Evolutionary conservation across 2,797 vertebrate genomes (phyloP).

Genomic region (Brotogeris chrysoptera): DNA sequence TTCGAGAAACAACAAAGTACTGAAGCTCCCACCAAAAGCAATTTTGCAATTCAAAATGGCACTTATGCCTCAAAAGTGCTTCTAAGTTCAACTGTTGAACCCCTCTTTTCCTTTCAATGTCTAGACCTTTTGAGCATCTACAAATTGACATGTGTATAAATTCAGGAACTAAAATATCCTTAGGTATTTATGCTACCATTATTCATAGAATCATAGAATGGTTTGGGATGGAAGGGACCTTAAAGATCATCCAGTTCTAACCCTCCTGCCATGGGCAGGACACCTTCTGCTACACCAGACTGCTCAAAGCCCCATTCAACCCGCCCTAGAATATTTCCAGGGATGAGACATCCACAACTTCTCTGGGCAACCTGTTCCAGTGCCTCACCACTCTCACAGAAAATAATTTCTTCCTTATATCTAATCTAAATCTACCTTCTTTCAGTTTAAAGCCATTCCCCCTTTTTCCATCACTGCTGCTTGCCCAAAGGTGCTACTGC

Average conservation of each 20-base stretch:
- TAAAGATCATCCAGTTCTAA: not conserved
- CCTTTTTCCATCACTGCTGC: not conserved
- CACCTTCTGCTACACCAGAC: not conserved
- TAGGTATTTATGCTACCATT: not conserved
- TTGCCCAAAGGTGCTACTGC: not conserved
- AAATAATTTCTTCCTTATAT: not conserved
- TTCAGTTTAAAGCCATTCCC: not conserved
- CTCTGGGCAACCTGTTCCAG: not conserved
- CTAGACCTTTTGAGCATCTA: not conserved
- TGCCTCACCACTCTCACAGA: not conserved
- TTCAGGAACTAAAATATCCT: not conserved
- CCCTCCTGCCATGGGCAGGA: not conserved
- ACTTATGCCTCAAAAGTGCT: not conserved
- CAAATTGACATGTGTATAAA: not conserved
- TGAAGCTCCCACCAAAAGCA: not conserved
- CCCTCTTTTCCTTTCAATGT: not conserved
- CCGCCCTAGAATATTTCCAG: not conserved
- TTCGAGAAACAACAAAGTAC: not conserved
- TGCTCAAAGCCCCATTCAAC: not conserved
- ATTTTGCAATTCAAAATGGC: not conserved
- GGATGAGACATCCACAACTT: not conserved
- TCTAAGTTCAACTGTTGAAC: not conserved
- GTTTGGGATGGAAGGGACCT: not conserved
- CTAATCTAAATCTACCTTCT: not conserved
- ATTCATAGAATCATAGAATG: not conserved